phyloP scores from a whole-genome alignment of 2,797 vertebrate species.

The Emys orbicularis region DNA sequence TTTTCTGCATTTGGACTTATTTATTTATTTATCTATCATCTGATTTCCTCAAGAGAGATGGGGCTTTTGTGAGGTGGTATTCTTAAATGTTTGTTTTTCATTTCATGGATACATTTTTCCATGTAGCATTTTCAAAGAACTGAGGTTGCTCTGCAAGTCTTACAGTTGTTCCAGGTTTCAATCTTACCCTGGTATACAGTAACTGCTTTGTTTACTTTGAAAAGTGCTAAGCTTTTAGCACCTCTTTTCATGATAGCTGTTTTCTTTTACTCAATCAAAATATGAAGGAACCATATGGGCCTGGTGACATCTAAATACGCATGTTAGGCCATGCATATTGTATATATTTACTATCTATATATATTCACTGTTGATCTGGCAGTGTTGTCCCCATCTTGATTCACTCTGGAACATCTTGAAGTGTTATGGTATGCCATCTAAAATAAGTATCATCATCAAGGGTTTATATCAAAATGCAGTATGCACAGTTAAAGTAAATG shows the following conservation, averaged over 20 bases:
- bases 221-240: neutral
- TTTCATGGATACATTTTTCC: neutral
- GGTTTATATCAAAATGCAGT: neutral
- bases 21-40: conserved; percentile 29
- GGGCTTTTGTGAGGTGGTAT: neutral
- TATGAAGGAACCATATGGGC: neutral
- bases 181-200: neutral
- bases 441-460: neutral
- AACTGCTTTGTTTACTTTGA: neutral
- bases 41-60: conserved; percentile 24
- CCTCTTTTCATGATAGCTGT: neutral
- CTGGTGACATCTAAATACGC: neutral
- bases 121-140: neutral
- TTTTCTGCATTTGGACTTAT: neutral
- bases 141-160: neutral
- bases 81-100: neutral
- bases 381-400: neutral
- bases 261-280: neutral
- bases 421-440: accelerated
- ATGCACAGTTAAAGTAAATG: neutral
- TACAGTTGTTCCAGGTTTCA: neutral
- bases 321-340: neutral
- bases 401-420: neutral
- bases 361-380: accelerated
- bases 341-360: too few relatives aligned